Evolutionary conservation across 2,797 vertebrate genomes (phyloP).

Genomic region (Phylloscopus collybita): DNA sequence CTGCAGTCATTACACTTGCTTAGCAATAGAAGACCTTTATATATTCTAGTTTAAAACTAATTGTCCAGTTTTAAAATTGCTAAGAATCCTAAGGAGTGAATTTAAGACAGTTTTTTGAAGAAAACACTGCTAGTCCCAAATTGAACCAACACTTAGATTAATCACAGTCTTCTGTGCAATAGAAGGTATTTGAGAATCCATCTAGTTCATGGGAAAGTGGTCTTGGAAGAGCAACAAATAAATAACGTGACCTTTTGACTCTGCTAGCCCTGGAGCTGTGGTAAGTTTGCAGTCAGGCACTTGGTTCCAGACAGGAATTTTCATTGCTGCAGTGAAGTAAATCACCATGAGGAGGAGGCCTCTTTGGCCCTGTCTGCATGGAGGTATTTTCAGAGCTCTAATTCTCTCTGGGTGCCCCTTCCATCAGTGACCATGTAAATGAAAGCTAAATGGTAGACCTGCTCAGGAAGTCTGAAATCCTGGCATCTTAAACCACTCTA

Average conservation of each 20-base stretch:
- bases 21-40: background rate
- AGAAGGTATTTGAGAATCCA: conserved; percentile 55
- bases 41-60: background rate
- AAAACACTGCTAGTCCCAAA: conserved; percentile 28
- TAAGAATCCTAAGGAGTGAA: background rate
- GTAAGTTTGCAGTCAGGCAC: conserved; percentile 57
- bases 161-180: conserved; percentile 39
- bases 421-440: background rate
- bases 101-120: background rate
- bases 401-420: background rate
- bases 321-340: conserved; percentile 56
- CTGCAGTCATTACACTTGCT: background rate
- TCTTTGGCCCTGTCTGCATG: background rate
- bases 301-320: conserved; percentile 65
- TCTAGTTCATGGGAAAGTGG: conserved; percentile 73
- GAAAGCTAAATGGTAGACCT: background rate
- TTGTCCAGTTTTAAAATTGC: background rate
- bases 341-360: conserved; percentile 46
- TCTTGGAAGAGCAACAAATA: conserved; percentile 69
- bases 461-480: background rate
- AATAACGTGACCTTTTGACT: conserved; percentile 66
- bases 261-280: conserved; percentile 53
- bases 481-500: background rate
- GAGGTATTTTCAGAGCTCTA: conserved; percentile 19
- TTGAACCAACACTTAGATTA: conserved; percentile 39